Evolutionary conservation across 2,113 vertebrate genomes (phyloP).

Genomic region (Sceloporus tristichus): DNA sequence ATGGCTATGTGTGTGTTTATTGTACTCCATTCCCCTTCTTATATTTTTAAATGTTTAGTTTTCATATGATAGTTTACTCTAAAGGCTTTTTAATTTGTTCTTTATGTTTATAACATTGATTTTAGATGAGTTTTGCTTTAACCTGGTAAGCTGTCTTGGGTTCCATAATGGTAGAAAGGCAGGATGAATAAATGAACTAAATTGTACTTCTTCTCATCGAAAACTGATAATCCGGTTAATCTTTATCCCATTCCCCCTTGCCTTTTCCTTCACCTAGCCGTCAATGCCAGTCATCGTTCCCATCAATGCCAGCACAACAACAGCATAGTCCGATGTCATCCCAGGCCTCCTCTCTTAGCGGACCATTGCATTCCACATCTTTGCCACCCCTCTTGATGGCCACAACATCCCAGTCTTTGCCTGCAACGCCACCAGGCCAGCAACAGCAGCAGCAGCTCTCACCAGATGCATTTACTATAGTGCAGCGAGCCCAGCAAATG

Average conservation of each 20-base stretch:
- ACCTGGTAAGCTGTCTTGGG: too few relatives aligned
- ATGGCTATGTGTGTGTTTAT: too few relatives aligned
- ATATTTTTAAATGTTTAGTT: too few relatives aligned
- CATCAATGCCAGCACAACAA: slow-evolving; percentile 63
- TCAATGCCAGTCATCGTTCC: slow-evolving; percentile 79
- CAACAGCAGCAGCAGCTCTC: slow-evolving; percentile 78
- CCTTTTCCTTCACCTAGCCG: slow-evolving; percentile 71
- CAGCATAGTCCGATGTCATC: slow-evolving; percentile 86
- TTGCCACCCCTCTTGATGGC: slow-evolving; percentile 67
- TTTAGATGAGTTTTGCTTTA: too few relatives aligned
- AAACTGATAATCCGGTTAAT: slow-evolving; percentile 19
- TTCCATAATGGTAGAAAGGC: too few relatives aligned
- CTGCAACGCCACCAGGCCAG: slow-evolving; percentile 47
- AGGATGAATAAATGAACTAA: too few relatives aligned
- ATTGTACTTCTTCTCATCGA: neutral
- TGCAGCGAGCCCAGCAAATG: slow-evolving; percentile 89
- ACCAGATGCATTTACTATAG: slow-evolving; percentile 81
- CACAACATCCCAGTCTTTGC: slow-evolving; percentile 41
- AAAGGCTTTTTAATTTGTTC: too few relatives aligned
- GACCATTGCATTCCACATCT: slow-evolving; percentile 72
- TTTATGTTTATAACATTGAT: too few relatives aligned
- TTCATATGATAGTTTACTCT: too few relatives aligned
- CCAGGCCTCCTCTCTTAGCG: slow-evolving; percentile 66
- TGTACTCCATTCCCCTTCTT: too few relatives aligned
- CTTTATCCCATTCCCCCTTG: slow-evolving; percentile 20